Evolutionary conservation across 2,797 vertebrate species (phyloP), one percentile per base, ranked within the genome.

Genomic region (Coilia nasus): DNA sequence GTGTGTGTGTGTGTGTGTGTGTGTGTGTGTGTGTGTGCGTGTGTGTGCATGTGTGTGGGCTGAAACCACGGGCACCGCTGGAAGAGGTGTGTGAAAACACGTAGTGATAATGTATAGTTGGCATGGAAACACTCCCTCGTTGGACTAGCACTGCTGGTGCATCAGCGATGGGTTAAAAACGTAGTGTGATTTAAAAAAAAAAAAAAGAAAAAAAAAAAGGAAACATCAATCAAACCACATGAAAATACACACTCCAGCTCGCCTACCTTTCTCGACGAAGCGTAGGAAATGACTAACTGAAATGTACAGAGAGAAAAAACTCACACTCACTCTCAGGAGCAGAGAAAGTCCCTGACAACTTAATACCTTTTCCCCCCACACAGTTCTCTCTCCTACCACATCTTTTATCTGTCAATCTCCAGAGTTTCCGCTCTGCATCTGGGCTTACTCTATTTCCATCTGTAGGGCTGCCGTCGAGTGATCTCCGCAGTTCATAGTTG

Each of bases 61-160:
- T 41, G 35, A 5, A 41, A 41, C 35, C 64, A 14, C 25, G 2
- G 64, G 28, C 14, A 17, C 64, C 12, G 31, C 64, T 31, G 64
- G 64, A 54, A 54, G 50, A 10, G 57, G 57, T 59, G 57, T 59
- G 57, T 59, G 50, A 12, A 15, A 59, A 59, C 1, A 59, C 19
- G 50, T 54, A 54, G 14, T 54, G 14, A 54, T 54, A 54, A 44
- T 6, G 60, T 84, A 82, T 62, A 82, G 87, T 87, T 54, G 57
- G 78, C 87, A 87, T 83, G 80, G 87, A 83, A 82, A 87, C 87
- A 82, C 82, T 60, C 35, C 71, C 82, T 81, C 50, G 60, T 85
- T 31, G 81, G 57, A 35, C 47, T 82, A 75, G 82, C 85, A 84
- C 21, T 60, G 84, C n/a, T 46, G 83, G 57, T n/a, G 19, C 35